A percentile compares a stretch with the other conserved stretches of the same genome.
These are phyloP conservation scores for Pseudococcus longispinus DNA, from an alignment of 2,888 invertebrate genomes.

Conservation along the genomic window DNA sequence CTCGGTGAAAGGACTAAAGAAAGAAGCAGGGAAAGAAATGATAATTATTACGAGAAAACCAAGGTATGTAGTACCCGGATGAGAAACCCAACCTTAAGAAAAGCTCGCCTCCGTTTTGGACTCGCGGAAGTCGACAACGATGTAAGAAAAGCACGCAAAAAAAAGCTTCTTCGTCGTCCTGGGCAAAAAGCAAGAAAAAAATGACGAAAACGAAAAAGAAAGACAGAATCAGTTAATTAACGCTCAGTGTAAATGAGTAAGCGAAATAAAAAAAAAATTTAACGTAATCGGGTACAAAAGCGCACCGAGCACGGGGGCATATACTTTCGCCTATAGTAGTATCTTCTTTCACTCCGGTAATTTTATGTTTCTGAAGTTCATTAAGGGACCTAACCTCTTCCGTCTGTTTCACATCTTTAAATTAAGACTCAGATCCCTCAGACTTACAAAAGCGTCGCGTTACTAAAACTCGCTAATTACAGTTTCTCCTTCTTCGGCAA, in stretches of 20 bases:
- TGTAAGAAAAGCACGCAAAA: conserved; percentile 17
- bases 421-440: conserved; percentile 53
- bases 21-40: neutral
- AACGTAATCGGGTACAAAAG: conserved; percentile 43
- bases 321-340: conserved; percentile 42
- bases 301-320: conserved; percentile 21
- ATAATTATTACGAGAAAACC: neutral
- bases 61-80: neutral
- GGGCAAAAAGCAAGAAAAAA: conserved; percentile 4
- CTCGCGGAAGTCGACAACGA: neutral
- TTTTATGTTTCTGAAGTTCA: conserved; percentile 56
- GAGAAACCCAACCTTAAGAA: neutral
- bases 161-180: neutral
- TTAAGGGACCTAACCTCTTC: conserved; percentile 54
- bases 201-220: conserved; percentile 35
- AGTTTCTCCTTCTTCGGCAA: conserved; percentile 51
- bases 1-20: neutral
- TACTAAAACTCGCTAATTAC: conserved; percentile 54
- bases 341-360: conserved; percentile 54
- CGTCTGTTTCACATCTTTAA: conserved; percentile 55
- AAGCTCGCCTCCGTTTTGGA: neutral
- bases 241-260: conserved; percentile 32
- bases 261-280: conserved; percentile 43
- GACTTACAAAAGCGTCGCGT: conserved; percentile 47
- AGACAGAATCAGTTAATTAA: conserved; percentile 41